Conservation (phyloP, 1,140 invertebrate genomes). For the Sinella curviseta region DNA sequence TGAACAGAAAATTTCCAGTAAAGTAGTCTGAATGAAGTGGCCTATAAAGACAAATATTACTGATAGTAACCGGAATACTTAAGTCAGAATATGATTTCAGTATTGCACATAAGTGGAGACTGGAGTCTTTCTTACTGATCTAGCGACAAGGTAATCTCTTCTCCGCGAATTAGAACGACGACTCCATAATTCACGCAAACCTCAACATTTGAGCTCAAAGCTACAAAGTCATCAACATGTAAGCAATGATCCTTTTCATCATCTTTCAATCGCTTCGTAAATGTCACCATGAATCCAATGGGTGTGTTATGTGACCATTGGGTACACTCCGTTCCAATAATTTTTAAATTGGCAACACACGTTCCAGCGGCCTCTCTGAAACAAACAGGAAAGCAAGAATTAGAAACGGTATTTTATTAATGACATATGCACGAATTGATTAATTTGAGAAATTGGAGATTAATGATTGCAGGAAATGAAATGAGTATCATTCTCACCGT, state of each 20-base stretch:
- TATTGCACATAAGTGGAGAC: conserved; percentile 32
- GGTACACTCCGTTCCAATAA: conserved; percentile 51
- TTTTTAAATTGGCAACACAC: conserved; percentile 64
- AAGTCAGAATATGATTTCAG: neutral
- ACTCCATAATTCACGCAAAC: conserved; percentile 66
- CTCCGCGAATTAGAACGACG: conserved; percentile 57
- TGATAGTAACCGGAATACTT: neutral
- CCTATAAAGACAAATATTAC: neutral
- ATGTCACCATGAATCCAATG: neutral
- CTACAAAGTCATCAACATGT: conserved; percentile 60
- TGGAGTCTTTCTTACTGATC: conserved; percentile 67
- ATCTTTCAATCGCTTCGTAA: neutral
- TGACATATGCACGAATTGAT: neutral
- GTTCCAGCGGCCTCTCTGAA: conserved; percentile 63
- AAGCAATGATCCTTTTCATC: conserved; percentile 48
- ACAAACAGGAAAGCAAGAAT: neutral
- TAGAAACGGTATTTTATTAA: neutral
- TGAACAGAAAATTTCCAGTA: neutral
- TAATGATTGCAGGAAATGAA: neutral
- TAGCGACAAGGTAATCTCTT: conserved; percentile 60
- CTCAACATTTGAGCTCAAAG: conserved; percentile 64
- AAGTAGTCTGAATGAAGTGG: neutral
- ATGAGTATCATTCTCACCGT: neutral
- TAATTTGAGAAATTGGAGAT: too few species aligned
- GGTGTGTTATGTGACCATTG: neutral